These are phyloP conservation scores for Lymantria dispar DNA, from an alignment of 2,888 invertebrate species.

Conservation along the genomic window DNA sequence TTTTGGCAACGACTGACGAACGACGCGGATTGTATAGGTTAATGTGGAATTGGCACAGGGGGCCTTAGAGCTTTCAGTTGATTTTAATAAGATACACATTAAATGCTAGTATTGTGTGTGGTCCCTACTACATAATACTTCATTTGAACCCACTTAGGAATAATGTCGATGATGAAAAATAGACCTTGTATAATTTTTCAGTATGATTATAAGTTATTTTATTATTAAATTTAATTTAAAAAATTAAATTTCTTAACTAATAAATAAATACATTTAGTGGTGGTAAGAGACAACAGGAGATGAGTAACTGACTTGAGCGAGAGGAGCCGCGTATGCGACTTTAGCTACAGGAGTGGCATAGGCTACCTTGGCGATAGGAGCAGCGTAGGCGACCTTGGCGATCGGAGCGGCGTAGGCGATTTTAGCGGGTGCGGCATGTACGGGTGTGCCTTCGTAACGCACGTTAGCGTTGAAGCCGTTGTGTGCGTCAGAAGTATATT, in stretches of 20 bases:
- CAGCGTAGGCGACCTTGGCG: slow-evolving; percentile 36
- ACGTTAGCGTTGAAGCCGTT: slow-evolving; percentile 75
- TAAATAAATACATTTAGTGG: slow-evolving; percentile 41
- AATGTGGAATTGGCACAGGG: too few relatives aligned
- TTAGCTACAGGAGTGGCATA: slow-evolving; percentile 43
- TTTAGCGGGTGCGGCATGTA: slow-evolving; percentile 27
- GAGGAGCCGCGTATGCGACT: slow-evolving; percentile 50
- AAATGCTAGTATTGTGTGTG: too few relatives aligned
- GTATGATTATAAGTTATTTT: too few relatives aligned
- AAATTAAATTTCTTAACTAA: slow-evolving; percentile 30
- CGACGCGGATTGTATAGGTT: too few relatives aligned
- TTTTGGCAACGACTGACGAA: too few relatives aligned
- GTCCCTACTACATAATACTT: too few relatives aligned
- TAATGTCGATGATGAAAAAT: too few relatives aligned
- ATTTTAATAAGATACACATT: too few relatives aligned
- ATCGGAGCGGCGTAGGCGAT: slow-evolving; percentile 24
- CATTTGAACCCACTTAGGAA: too few relatives aligned
- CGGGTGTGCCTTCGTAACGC: slow-evolving; percentile 67
- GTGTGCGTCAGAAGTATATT: slow-evolving; percentile 69
- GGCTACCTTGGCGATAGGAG: slow-evolving; percentile 25
- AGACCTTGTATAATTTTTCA: too few relatives aligned
- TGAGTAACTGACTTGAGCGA: slow-evolving; percentile 54
- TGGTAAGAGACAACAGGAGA: slow-evolving; percentile 67
- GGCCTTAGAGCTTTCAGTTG: too few relatives aligned
- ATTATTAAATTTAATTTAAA: slow-evolving; percentile 37